Conservation (phyloP, 2,888 invertebrate genomes). For the Hydrotaea cyrtoneurina region DNA sequence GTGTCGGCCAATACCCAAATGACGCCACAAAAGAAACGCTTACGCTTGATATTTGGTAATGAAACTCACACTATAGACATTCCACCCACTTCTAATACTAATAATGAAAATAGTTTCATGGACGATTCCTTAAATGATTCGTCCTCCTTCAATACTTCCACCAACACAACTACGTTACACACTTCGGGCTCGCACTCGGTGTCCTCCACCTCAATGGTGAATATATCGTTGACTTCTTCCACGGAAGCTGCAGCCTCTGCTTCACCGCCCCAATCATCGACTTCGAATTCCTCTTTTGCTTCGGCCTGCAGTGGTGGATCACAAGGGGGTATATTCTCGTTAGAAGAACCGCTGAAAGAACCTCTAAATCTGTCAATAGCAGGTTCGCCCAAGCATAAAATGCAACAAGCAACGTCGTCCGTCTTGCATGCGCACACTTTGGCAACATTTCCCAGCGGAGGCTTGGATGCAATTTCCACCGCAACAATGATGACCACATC, state of each 20-base stretch:
- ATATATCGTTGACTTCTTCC: constrained; percentile 68
- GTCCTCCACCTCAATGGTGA: constrained; percentile 61
- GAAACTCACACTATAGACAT: constrained; percentile 94
- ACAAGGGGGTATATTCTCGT: constrained; percentile 55
- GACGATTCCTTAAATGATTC: constrained; percentile 73
- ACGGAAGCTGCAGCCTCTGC: constrained; percentile 69
- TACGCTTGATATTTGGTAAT: constrained; percentile 93
- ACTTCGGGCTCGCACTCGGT: constrained; percentile 46
- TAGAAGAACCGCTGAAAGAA: constrained; percentile 57
- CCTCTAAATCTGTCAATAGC: constrained; percentile 63
- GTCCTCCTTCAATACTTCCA: constrained; percentile 62
- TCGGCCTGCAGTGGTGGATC: constrained; percentile 70
- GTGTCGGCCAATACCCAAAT: constrained; percentile 47
- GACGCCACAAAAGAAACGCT: constrained; percentile 90
- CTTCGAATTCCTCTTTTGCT: constrained; percentile 72
- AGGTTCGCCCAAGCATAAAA: constrained; percentile 42
- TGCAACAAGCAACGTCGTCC: not conserved
- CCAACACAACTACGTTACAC: constrained; percentile 45
- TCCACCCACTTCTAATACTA: constrained; percentile 82
- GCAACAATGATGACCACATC: constrained; percentile 23
- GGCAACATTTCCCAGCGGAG: constrained; percentile 29
- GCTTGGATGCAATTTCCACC: not conserved
- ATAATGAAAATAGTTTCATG: constrained; percentile 62
- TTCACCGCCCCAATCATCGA: constrained; percentile 60
- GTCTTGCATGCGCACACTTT: constrained; percentile 32